Base-by-base conservation (phyloP, 2,113 vertebrate species). In the Podarcis cretensis region DNA sequence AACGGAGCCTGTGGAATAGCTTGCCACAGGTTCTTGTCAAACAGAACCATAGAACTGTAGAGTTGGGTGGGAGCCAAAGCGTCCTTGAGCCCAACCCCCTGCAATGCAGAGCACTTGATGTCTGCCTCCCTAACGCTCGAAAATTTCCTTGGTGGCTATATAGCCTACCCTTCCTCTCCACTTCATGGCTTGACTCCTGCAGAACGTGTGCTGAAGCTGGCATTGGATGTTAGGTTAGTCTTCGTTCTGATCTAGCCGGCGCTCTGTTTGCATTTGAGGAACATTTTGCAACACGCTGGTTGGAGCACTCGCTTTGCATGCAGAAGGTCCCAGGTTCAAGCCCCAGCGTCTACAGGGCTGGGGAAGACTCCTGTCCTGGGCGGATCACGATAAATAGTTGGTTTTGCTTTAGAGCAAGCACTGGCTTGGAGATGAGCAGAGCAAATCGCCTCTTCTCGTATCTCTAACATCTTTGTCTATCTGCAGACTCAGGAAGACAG, bases 401-500 rank as follows among this genome's bases (percentile, higher is more conserved):
- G 43, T 69, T 89, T 87, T 92, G 88, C 18, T 81, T 87, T 86
- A 80, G 59, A 1, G 0, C 9, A 59, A 85, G 69, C 88, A 83
- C 88, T 85, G 85, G 1, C 0, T 59, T 59, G 35, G 87, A 89
- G 59, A 5, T 65, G 69, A 78, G 91, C 48, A 87, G 79, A 93
- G 35, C 1, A 0, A 4, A 63, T 92, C 35, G 54, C 81, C 13
- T 91, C 92, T 94, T 91, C 78, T 75, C 69, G n/a, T 82, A 85
- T 90, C 91, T 84, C 95, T 93, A 89, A 85, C 77, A 0, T 92
- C 92, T 94, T 84, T 95, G 74, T 96, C 94, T 95, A 93, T 96
- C 93, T 94, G 85, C 95, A 96, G 95, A 96, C 92, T 96, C 95
- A 92, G 95, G 95, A 96, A 94, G 95, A 94, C 94, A 96, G 71